phyloP scores from a whole-genome alignment of 2,888 invertebrate species.

The Geophilus truncorum region DNA sequence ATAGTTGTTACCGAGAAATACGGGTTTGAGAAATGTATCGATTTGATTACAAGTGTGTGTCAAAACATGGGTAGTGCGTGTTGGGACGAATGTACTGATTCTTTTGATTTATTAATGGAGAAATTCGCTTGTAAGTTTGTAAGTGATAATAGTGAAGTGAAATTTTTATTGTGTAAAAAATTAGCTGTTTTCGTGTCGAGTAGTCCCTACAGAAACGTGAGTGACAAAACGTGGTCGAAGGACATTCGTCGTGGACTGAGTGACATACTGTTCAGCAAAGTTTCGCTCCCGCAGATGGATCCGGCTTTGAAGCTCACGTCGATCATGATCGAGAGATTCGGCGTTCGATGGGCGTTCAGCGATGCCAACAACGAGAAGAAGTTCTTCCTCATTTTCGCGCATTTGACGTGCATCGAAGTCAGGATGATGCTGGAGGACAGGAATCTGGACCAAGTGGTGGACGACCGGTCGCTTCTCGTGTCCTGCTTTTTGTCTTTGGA shows the following conservation, averaged over 20 bases:
- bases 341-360: slow-evolving; percentile 72
- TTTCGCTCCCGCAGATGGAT: slow-evolving; percentile 80
- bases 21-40: slow-evolving; percentile 78
- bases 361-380: slow-evolving; percentile 59
- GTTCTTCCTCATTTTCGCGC: slow-evolving; percentile 67
- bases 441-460: slow-evolving; percentile 43
- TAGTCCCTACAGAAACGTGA: slow-evolving; percentile 50
- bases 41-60: background rate
- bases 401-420: slow-evolving; percentile 85
- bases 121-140: slow-evolving; percentile 53
- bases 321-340: slow-evolving; percentile 70
- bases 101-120: slow-evolving; percentile 34
- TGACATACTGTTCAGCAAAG: slow-evolving; percentile 79
- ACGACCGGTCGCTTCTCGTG: slow-evolving; percentile 42
- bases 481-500: slow-evolving; percentile 46
- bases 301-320: slow-evolving; percentile 79
- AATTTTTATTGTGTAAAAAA: slow-evolving; percentile 81
- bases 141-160: slow-evolving; percentile 78
- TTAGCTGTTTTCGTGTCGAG: slow-evolving; percentile 61
- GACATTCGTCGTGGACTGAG: slow-evolving; percentile 74
- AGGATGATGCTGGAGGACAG: slow-evolving; percentile 89
- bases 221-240: slow-evolving; percentile 65
- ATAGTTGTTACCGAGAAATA: slow-evolving; percentile 83
- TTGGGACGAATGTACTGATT: slow-evolving; percentile 28
- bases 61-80: slow-evolving; percentile 28